Evolutionary conservation across 1,140 invertebrate species (phyloP).

Genomic region (Samia ricini): DNA sequence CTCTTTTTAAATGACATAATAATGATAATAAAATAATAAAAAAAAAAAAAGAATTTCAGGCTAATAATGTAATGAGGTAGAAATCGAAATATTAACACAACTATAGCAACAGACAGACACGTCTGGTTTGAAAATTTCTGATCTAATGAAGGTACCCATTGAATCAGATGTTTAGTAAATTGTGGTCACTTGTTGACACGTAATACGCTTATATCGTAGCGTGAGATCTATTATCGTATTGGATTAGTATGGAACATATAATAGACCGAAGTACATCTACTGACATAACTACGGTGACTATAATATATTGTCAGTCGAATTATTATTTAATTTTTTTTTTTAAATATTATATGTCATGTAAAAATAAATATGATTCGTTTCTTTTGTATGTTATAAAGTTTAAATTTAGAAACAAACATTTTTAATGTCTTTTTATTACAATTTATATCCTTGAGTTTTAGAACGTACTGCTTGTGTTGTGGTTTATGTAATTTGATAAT

Average conservation of each 20-base stretch:
- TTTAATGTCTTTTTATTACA: too few species aligned
- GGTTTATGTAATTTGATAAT: too few species aligned
- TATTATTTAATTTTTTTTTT: background rate
- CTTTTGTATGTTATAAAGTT: too few species aligned
- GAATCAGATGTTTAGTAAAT: background rate
- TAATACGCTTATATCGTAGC: background rate
- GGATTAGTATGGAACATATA: slow-evolving; percentile 12
- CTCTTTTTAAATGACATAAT: background rate
- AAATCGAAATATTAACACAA: too few species aligned
- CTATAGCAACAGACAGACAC: too few species aligned
- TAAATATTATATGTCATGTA: background rate
- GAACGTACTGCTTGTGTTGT: too few species aligned
- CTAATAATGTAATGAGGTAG: too few species aligned
- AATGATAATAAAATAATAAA: too few species aligned
- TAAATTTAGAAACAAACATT: too few species aligned
- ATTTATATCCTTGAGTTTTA: too few species aligned
- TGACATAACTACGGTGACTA: slow-evolving; percentile 1
- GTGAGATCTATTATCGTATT: slow-evolving; percentile 10
- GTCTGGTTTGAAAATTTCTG: background rate
- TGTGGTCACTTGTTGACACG: background rate
- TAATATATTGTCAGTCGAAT: background rate
- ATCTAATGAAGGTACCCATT: background rate
- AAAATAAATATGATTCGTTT: too few species aligned
- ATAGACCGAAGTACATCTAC: background rate
- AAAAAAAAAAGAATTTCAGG: background rate